Evolutionary conservation across 2,113 vertebrate species (phyloP).

Genomic region (Chloroceryle aenea): DNA sequence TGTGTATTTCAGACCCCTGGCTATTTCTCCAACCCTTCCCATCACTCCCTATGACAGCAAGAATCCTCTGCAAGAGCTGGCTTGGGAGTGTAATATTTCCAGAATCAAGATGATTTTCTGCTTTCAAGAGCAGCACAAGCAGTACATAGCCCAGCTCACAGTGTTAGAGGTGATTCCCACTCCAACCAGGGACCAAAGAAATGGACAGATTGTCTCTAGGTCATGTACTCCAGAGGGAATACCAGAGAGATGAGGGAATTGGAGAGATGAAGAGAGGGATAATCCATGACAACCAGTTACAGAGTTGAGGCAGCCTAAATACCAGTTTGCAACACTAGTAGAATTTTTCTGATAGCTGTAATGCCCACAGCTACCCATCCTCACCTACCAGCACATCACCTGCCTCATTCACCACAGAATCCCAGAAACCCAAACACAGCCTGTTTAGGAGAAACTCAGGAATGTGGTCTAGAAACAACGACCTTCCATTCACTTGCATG

Average conservation of each 20-base stretch:
- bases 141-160: rapidly evolving
- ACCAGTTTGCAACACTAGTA: not conserved
- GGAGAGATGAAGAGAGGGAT: not conserved
- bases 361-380: not conserved
- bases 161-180: not conserved
- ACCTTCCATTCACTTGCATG: not conserved
- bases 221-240: not conserved
- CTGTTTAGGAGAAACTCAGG: not conserved
- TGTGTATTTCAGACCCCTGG: not conserved
- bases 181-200: not conserved
- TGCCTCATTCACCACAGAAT: not conserved
- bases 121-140: not conserved
- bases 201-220: not conserved
- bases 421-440: not conserved
- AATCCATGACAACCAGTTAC: not conserved
- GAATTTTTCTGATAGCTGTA: not conserved
- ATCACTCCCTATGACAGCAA: not conserved
- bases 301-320: not conserved
- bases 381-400: not conserved
- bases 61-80: not conserved
- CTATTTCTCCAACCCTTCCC: not conserved
- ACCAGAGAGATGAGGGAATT: no score
- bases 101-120: not conserved
- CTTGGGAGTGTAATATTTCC: not conserved
- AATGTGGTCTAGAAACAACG: not conserved